Percentiles rank a stretch among this genome's conserved stretches.
These are phyloP conservation scores for Zenarchopterus dispar DNA, from an alignment of 2,797 vertebrate species.

Conservation along the genomic window DNA sequence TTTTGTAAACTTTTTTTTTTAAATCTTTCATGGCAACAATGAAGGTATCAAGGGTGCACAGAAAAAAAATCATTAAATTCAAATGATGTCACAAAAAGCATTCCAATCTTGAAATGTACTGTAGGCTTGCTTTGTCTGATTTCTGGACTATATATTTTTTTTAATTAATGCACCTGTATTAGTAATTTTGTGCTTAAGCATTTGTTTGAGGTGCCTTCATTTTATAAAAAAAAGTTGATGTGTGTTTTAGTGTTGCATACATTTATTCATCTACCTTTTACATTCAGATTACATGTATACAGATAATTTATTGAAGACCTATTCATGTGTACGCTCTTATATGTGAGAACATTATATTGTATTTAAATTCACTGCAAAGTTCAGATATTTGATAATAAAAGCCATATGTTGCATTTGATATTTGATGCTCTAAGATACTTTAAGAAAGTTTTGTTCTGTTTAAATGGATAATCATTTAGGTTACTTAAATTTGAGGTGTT, in stretches of 20 bases:
- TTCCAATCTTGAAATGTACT: slow-evolving; percentile 4
- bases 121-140: neutral
- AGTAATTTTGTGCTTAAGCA: slow-evolving; percentile 82
- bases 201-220: slow-evolving; percentile 42
- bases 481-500: neutral
- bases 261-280: slow-evolving; percentile 49
- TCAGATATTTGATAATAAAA: slow-evolving; percentile 76
- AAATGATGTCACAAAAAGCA: neutral
- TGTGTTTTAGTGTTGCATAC: slow-evolving; percentile 42
- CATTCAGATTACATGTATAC: slow-evolving; percentile 60
- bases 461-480: neutral
- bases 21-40: slow-evolving; percentile 9
- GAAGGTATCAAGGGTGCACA: slow-evolving; percentile 9
- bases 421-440: neutral
- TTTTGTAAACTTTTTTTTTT: neutral
- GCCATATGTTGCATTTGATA: slow-evolving; percentile 32
- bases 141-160: slow-evolving; percentile 16
- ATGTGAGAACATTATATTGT: slow-evolving; percentile 59
- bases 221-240: slow-evolving; percentile 25
- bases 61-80: slow-evolving; percentile 8
- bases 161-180: slow-evolving; percentile 73
- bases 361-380: slow-evolving; percentile 66
- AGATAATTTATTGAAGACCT: slow-evolving; percentile 82
- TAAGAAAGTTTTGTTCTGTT: neutral
- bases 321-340: slow-evolving; percentile 71